Conservation (phyloP, 2,888 invertebrate genomes). For the Odontocolon sp. region DNA sequence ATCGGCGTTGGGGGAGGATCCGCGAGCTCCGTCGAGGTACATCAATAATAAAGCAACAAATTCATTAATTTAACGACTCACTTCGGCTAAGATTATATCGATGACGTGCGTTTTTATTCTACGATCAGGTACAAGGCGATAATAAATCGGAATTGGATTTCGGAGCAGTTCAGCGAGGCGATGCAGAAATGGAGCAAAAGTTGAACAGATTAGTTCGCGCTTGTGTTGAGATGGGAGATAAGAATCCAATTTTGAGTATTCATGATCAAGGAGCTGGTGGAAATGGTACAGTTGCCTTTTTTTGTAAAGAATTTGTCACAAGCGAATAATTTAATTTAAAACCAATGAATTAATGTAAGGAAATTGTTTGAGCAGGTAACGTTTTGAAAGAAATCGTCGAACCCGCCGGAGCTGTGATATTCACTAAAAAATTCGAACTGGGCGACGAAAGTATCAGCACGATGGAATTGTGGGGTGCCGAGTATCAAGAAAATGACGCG, state of each 20-base stretch:
- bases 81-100: conserved; percentile 64
- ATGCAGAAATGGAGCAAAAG: conserved; percentile 99
- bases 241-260: conserved; percentile 96
- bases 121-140: conserved; percentile 90
- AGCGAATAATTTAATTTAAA: not conserved
- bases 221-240: conserved; percentile 91
- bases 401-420: conserved; percentile 95
- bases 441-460: conserved; percentile 97
- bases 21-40: conserved; percentile 94
- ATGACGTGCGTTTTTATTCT: not conserved
- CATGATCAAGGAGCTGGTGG: conserved; percentile 99
- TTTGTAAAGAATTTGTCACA: not conserved
- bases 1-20: conserved; percentile 99
- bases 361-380: conserved; percentile 85
- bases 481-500: conserved; percentile 98
- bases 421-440: conserved; percentile 91
- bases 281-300: too few species aligned
- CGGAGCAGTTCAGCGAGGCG: conserved; percentile 97
- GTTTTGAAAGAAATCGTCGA: conserved; percentile 98
- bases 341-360: not conserved
- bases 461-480: conserved; percentile 98
- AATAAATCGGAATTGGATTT: conserved; percentile 94
- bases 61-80: not conserved
- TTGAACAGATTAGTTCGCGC: conserved; percentile 95
- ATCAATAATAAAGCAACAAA: conserved; percentile 11